Conservation (phyloP, 2,888 invertebrate genomes). For the Phragmatobia fuliginosa region DNA sequence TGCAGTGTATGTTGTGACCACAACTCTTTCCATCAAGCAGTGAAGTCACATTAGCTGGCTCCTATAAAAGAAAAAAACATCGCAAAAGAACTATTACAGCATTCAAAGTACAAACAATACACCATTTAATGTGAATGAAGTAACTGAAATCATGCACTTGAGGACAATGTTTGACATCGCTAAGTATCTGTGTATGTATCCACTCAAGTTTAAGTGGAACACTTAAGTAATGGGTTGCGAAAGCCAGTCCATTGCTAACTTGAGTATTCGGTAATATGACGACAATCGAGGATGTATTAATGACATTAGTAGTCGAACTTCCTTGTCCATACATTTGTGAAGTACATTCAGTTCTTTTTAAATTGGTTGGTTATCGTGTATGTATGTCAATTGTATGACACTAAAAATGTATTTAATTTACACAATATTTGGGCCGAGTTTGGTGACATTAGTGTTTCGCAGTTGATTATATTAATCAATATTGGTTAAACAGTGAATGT, state of each 20-base stretch:
- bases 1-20: no score
- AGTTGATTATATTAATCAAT: neutral
- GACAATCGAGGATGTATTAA: slow-evolving; percentile 40
- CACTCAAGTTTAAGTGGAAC: slow-evolving; percentile 53
- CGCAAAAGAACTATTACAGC: slow-evolving; percentile 10
- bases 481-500: neutral
- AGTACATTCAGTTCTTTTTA: slow-evolving; percentile 12
- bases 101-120: slow-evolving; percentile 43
- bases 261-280: slow-evolving; percentile 48
- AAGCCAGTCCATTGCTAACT: slow-evolving; percentile 43
- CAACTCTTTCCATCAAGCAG: no score
- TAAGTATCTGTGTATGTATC: slow-evolving; percentile 23
- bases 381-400: neutral
- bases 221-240: slow-evolving; percentile 51
- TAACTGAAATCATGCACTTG: slow-evolving; percentile 42
- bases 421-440: neutral
- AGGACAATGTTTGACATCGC: slow-evolving; percentile 41
- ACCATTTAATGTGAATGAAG: slow-evolving; percentile 42
- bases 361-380: slow-evolving; percentile 7
- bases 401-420: neutral
- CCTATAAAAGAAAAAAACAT: no score
- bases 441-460: neutral
- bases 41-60: no score
- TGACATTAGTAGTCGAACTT: slow-evolving; percentile 28
- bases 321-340: slow-evolving; percentile 10